Evolutionary conservation across 1,140 invertebrate genomes (phyloP).

Genomic region (Bombus vancouverensis): DNA sequence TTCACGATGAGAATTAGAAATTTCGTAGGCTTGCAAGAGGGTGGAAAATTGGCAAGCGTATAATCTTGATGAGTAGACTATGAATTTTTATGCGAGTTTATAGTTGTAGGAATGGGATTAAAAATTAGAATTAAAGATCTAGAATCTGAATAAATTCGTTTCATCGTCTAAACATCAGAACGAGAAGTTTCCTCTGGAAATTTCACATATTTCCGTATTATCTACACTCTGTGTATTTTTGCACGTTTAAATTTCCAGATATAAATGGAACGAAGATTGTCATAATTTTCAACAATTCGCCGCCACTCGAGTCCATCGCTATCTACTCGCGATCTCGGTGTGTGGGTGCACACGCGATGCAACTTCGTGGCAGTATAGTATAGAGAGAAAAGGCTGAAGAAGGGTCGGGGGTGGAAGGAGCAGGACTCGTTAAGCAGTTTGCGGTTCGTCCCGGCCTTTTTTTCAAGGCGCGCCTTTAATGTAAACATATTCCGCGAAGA

Average conservation of each 20-base stretch:
- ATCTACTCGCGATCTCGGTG: not conserved
- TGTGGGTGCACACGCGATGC: slow-evolving; percentile 51
- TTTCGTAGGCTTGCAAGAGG: not conserved
- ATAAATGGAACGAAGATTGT: not conserved
- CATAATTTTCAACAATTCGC: too few relatives aligned
- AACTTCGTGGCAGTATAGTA: slow-evolving; percentile 41
- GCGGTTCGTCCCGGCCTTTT: slow-evolving; percentile 69
- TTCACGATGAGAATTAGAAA: not conserved
- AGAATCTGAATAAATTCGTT: not conserved
- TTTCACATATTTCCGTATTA: not conserved
- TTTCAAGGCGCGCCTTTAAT: slow-evolving; percentile 67
- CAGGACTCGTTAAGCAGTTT: slow-evolving; percentile 75
- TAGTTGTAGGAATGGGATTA: not conserved
- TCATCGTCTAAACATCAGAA: too few relatives aligned
- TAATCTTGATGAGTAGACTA: too few relatives aligned
- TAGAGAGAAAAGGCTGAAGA: slow-evolving; percentile 50
- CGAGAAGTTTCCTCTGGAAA: not conserved
- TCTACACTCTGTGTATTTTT: not conserved
- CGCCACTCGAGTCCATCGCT: slow-evolving; percentile 46
- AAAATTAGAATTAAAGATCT: not conserved
- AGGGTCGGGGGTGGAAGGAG: slow-evolving; percentile 52
- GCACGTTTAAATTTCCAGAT: not conserved
- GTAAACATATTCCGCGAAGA: slow-evolving; percentile 76
- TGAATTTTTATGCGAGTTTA: not conserved
- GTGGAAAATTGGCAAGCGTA: not conserved